Base-by-base conservation (phyloP, 2,888 invertebrate species). In the Melinopterus prodromus region DNA sequence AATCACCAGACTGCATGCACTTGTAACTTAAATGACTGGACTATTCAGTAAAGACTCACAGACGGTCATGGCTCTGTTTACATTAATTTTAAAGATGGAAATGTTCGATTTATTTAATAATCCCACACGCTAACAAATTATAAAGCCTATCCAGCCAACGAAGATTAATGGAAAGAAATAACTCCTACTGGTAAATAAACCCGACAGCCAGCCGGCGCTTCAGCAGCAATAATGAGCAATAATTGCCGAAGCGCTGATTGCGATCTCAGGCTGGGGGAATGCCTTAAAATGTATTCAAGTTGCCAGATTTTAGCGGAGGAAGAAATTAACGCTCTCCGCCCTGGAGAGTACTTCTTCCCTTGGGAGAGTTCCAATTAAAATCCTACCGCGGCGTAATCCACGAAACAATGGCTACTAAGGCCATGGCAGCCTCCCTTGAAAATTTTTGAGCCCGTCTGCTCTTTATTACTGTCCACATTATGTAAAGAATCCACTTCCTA, bases 211-310 rank as follows among this genome's bases (percentile, higher is more conserved):
- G 53, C 7, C 12, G 53, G 9, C 53, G 53, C 53, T 12, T 12
- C 7, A 53, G 53, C 53, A 12, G 53, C 53, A 53, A 53, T 53
- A 53, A 53, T 53, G 53, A 53, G 53, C 53, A 53, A 53, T 53
- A 53, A 53, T 53, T 53, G 53, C 53, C 26, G 53, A 53, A 6
- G 12, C 53, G 53, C 53, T 53, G 53, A 53, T 53, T 53, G 53
- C 53, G 53, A 53, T 53, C 53, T 53, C 53, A 12, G 53, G 53
- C 53, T 53, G 5, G 53, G 53, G 53, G 53, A 12, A 53, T 12
- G 53, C 53, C 53, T 53, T 53, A 53, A 53, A 53, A 53, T 53
- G 53, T 53, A 53, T 53, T 53, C 53, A 53, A 53, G 53, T 53
- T 53, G 53, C 53, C 53, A 53, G 53, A 53, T 53, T 53, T 53